Conservation (phyloP, 2,888 invertebrate species). For the Lycaena phlaeas region DNA sequence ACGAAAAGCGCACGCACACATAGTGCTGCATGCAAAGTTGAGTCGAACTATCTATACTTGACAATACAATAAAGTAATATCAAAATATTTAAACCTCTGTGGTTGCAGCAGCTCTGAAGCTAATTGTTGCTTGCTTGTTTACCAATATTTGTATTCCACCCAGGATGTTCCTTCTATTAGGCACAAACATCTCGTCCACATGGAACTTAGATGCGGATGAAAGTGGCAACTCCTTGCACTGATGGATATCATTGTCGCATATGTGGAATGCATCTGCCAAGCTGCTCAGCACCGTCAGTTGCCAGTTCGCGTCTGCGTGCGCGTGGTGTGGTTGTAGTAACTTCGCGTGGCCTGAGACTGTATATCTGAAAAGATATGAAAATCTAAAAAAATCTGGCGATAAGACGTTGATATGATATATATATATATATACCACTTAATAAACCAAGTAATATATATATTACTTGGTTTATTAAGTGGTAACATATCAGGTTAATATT, state of each 20-base stretch:
- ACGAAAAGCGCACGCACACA: no score
- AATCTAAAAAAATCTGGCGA: no score
- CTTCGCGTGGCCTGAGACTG: constrained; percentile 45
- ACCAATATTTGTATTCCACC: constrained; percentile 47
- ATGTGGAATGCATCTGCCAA: constrained; percentile 40
- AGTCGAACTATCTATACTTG: no score
- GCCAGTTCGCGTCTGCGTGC: constrained; percentile 42
- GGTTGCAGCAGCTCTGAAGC: constrained; percentile 44
- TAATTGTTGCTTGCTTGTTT: constrained; percentile 37
- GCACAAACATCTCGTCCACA: constrained; percentile 50
- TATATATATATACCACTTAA: no score
- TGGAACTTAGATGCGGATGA: constrained; percentile 36
- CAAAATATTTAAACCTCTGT: constrained; percentile 33
- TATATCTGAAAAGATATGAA: constrained; percentile 33
- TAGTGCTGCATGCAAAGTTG: no score
- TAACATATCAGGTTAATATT: background rate
- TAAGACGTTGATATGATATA: no score
- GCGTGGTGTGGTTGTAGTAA: constrained; percentile 25
- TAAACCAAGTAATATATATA: no score
- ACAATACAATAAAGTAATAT: background rate
- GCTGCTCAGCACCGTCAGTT: constrained; percentile 42
- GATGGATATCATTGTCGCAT: constrained; percentile 40
- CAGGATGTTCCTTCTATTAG: constrained; percentile 52
- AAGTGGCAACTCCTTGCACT: constrained; percentile 34
- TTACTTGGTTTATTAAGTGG: background rate